Conservation (phyloP, 2,113 vertebrate species). For the Callorhinus ursinus region DNA sequence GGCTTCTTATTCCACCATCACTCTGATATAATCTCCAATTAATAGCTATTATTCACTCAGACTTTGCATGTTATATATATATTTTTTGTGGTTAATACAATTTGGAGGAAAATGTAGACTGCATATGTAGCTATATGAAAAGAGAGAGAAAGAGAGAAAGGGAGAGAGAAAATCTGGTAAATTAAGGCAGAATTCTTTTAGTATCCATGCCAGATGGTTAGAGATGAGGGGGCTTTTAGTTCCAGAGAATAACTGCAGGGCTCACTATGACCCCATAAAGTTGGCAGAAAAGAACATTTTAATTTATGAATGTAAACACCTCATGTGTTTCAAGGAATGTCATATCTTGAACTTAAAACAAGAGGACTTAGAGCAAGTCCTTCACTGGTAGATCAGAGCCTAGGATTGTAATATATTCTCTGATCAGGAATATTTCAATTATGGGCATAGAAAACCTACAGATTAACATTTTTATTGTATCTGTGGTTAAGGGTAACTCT, state of each 20-base stretch:
- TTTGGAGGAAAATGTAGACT: not conserved
- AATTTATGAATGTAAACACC: not conserved
- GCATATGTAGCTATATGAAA: not conserved
- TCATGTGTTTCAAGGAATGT: not conserved
- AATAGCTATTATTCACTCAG: not conserved
- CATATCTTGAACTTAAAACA: not conserved
- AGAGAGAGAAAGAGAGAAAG: not conserved
- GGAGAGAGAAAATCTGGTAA: not conserved
- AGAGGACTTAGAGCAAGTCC: not conserved
- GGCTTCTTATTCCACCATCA: not conserved
- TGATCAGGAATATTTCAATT: not conserved
- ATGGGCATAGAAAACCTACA: not conserved
- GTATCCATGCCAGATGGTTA: too few species aligned
- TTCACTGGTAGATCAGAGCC: not conserved
- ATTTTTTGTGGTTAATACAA: not conserved
- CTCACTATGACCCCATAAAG: not conserved
- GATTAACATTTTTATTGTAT: not conserved
- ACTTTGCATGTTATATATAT: not conserved
- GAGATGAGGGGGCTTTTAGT: not conserved
- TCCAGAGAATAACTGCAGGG: not conserved
- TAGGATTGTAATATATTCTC: not conserved
- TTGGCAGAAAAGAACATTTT: not conserved
- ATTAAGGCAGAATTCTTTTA: not conserved
- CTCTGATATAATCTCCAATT: not conserved
- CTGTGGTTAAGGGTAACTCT: not conserved